Base-by-base conservation (phyloP, 2,888 invertebrate species). In the Drosophila siamana region DNA sequence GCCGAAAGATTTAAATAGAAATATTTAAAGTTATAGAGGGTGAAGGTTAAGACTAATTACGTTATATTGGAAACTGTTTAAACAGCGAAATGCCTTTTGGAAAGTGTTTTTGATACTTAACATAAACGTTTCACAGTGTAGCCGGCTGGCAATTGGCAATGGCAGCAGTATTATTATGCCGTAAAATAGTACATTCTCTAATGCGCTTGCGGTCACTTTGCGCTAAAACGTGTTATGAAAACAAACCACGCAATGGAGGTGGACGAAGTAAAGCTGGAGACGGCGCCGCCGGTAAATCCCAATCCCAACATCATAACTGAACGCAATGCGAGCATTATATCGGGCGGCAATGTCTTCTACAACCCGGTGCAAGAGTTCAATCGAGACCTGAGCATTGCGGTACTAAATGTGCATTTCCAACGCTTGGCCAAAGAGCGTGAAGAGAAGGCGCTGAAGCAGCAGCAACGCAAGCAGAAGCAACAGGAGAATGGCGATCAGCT, bases 351-450 rank as follows among this genome's bases (percentile, higher is more conserved):
- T 90, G 98, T 99, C 0, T 99, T 99, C 92, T 99, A 99, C 91
- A 99, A 99, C 93, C 97, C 99, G 0, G 99, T 99, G 0, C 98
- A 99, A 92, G 98, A 99, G 92, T 99, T 99, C 89, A 99, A 99
- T 91, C 94, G 99, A 74, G 99, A 99, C 93, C 93, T 99, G 51
- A 97, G 97, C 89, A 94, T 97, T 80, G 94, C 95, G 4, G 96
- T 96, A 0, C 91, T 97, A 19, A 94, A 93, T 63, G 93, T 95
- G n/a, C 96, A 95, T 89, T 93, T 94, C 6, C 92, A 93, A 79
- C 93, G 94, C 2, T 46, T 91, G 19, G 93, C 92, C 80, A 93
- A 89, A 59, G 90, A 91, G 47, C 85, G 91, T 13, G 77, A 81
- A 73, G 89, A 86, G 75, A 69, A 89, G 75, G 68, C 78, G 67